These are phyloP conservation scores for Anthopleura xanthogrammica DNA, from an alignment of 92 coral and sea anemone species.

Conservation along the genomic window DNA sequence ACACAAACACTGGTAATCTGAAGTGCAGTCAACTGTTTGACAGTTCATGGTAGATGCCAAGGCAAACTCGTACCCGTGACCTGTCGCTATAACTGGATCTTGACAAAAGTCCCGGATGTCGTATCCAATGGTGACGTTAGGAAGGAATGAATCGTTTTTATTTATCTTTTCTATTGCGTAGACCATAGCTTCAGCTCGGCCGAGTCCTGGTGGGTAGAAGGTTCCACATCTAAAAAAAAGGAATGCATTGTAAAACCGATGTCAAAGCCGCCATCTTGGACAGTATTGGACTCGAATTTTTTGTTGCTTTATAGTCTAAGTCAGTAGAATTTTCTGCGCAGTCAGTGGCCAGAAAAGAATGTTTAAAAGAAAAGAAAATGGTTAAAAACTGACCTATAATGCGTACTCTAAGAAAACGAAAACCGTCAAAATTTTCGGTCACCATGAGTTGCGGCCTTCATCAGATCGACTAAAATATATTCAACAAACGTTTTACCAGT, in stretches of 20 bases:
- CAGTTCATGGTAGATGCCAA: slow-evolving; percentile 45
- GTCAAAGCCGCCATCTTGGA: background rate
- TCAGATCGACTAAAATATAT: no score
- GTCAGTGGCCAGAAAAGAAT: no score
- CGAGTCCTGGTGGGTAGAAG: slow-evolving; percentile 62
- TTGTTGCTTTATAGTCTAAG: no score
- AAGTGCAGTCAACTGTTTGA: slow-evolving; percentile 2
- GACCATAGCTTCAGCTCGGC: slow-evolving; percentile 68
- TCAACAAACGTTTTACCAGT: no score
- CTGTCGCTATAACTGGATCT: slow-evolving; percentile 54
- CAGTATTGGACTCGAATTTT: no score
- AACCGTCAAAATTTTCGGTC: no score
- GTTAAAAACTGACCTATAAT: no score
- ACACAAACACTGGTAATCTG: slow-evolving; percentile 11
- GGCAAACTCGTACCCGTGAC: slow-evolving; percentile 53
- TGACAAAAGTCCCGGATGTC: slow-evolving; percentile 83
- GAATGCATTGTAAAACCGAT: background rate
- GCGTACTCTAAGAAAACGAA: no score
- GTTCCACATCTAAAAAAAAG: slow-evolving; percentile 45
- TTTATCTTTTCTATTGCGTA: slow-evolving; percentile 65
- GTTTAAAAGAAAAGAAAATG: no score
- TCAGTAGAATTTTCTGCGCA: no score
- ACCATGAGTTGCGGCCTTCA: no score
- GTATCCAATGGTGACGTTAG: slow-evolving; percentile 55
- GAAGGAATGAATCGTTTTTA: slow-evolving; percentile 49